Evolutionary conservation across 1,140 invertebrate species (phyloP).

Genomic region (Acromyrmex echinatior): DNA sequence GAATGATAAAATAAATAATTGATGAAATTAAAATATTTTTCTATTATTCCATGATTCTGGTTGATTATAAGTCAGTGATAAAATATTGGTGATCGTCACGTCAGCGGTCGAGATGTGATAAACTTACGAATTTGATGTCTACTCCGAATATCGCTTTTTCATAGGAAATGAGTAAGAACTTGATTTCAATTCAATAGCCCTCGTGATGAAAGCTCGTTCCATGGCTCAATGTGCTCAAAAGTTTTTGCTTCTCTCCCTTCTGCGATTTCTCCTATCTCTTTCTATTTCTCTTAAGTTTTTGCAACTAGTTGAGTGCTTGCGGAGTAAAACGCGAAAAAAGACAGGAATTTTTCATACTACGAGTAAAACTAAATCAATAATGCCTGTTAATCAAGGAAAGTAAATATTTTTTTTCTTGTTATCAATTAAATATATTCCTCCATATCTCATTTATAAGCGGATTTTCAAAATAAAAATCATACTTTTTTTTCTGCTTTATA

Average conservation of each 20-base stretch:
- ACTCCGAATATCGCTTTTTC: slow-evolving; percentile 2
- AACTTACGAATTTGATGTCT: neutral
- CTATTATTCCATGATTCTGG: slow-evolving; percentile 30
- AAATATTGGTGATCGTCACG: neutral
- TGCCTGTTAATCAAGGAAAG: neutral
- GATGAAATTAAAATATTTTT: slow-evolving; percentile 43
- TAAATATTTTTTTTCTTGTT: neutral
- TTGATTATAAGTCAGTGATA: slow-evolving; percentile 19
- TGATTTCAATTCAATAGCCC: slow-evolving; percentile 68
- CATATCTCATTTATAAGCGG: neutral
- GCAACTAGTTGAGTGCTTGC: slow-evolving; percentile 20
- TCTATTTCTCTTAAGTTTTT: slow-evolving; percentile 43
- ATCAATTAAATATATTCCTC: neutral
- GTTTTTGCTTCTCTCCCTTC: neutral
- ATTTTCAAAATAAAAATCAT: neutral
- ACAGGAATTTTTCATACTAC: neutral
- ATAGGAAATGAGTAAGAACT: slow-evolving; percentile 64
- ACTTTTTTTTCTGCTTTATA: neutral
- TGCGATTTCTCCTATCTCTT: slow-evolving; percentile 25
- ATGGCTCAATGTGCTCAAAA: slow-evolving; percentile 27
- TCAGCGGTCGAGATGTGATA: slow-evolving; percentile 7
- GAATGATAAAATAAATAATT: neutral
- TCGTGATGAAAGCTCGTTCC: slow-evolving; percentile 49
- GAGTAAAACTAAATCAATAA: slow-evolving; percentile 21
- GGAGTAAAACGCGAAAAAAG: neutral